Evolutionary conservation across 2,888 invertebrate species (phyloP).

Genomic region (Cartodere bifasciata): DNA sequence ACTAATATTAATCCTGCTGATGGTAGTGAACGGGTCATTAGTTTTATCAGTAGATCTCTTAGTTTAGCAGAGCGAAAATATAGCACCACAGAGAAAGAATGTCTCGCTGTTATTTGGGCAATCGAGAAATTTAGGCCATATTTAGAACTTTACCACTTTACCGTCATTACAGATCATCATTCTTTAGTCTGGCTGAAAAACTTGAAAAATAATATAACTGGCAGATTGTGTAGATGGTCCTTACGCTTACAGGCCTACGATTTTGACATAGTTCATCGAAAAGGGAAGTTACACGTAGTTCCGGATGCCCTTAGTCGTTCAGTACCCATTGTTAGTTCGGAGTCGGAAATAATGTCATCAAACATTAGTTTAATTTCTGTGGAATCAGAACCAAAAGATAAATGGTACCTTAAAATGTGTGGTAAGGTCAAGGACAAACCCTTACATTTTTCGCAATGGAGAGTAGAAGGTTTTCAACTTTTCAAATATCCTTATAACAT

Average conservation of each 20-base stretch:
- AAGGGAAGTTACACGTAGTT: slow-evolving; percentile 7
- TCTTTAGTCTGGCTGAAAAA: slow-evolving; percentile 11
- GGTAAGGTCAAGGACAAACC: no score
- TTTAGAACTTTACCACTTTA: slow-evolving; percentile 11
- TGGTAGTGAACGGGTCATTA: slow-evolving; percentile 4
- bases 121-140: slow-evolving; percentile 13
- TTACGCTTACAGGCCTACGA: slow-evolving; percentile 7
- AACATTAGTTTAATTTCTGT: no score
- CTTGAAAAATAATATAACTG: slow-evolving; percentile 8
- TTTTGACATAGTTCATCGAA: slow-evolving; percentile 11
- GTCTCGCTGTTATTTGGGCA: slow-evolving; percentile 13
- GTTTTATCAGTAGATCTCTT: slow-evolving; percentile 10
- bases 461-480: no score
- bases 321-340: slow-evolving; percentile 1
- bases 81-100: slow-evolving; percentile 13
- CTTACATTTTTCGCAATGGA: no score
- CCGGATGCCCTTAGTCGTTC: slow-evolving; percentile 5
- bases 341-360: no score
- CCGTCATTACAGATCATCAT: slow-evolving; percentile 12
- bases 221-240: slow-evolving; percentile 7
- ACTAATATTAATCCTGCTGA: slow-evolving; percentile 8
- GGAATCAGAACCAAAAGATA: no score
- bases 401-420: slow-evolving; percentile 5
- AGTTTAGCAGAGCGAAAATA: slow-evolving; percentile 13
- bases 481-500: slow-evolving; percentile 1